Evolutionary conservation across 2,888 invertebrate species (phyloP).

Genomic region (Iselma pallidipennis): DNA sequence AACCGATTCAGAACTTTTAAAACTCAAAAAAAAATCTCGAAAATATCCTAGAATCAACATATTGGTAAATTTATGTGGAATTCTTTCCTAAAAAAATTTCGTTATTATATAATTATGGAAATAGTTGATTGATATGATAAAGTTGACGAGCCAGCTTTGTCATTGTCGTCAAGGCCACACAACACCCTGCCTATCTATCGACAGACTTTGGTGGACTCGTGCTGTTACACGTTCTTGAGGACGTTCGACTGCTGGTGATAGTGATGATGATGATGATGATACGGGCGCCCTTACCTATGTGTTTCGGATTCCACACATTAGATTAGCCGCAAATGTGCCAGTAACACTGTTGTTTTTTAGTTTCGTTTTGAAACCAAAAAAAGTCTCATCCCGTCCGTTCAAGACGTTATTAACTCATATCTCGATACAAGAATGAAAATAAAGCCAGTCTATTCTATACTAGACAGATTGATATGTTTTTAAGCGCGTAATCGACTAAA

Average conservation of each 20-base stretch:
- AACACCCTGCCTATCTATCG: conserved; percentile 12
- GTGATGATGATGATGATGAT: conserved; percentile 18
- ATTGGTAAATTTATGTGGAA: neutral
- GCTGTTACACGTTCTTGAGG: conserved; percentile 22
- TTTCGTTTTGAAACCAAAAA: neutral
- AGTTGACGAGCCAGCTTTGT: conserved; percentile 16
- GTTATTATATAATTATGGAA: no score
- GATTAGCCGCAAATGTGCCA: neutral
- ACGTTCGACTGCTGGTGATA: conserved; percentile 11
- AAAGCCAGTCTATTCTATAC: no score
- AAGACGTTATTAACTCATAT: neutral
- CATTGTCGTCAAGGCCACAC: conserved; percentile 22
- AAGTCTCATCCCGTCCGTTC: neutral
- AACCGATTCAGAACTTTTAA: neutral
- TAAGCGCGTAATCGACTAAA: no score
- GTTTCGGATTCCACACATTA: conserved; percentile 14
- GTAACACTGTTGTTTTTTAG: neutral
- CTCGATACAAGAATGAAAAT: neutral
- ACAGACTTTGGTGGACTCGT: conserved; percentile 21
- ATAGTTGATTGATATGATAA: no score
- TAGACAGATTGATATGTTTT: no score
- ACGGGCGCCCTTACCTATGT: conserved; percentile 26
- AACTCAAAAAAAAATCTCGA: no score
- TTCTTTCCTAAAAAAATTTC: neutral
- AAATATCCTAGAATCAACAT: no score